Evolutionary conservation across 2,113 vertebrate species (phyloP).

Genomic region (Falcunculus frontatus): DNA sequence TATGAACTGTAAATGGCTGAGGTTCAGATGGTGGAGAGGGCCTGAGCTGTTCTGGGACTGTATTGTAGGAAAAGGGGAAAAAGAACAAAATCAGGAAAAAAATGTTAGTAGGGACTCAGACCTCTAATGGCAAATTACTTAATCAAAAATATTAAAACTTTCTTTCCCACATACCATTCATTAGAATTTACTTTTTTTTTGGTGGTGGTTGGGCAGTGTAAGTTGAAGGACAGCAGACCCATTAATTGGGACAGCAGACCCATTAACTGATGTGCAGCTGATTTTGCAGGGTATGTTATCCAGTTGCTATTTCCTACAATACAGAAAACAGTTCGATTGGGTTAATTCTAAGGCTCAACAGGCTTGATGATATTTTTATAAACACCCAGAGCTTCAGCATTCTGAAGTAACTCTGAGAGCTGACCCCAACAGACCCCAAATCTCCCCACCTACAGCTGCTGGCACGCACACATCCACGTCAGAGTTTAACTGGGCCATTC

Average conservation of each 20-base stretch:
- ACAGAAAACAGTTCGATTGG: not conserved
- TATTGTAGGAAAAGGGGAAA: rapidly evolving
- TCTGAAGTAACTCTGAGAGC: not conserved
- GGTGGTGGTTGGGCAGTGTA: not conserved
- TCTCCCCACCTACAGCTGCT: not conserved
- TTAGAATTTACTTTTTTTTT: not conserved
- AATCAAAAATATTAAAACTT: not conserved
- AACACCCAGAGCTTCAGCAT: not conserved
- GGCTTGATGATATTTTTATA: not conserved
- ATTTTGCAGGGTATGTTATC: not conserved
- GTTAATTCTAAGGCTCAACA: not conserved
- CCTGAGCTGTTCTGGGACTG: not conserved
- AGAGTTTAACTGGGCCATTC: not conserved
- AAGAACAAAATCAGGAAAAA: not conserved
- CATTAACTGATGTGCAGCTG: not conserved
- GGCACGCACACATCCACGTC: rapidly evolving
- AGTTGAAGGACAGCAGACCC: not conserved
- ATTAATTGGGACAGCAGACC: not conserved
- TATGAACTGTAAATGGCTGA: not conserved
- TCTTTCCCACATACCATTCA: not conserved
- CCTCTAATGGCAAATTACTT: not conserved
- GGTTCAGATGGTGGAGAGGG: not conserved
- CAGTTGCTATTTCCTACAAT: not conserved
- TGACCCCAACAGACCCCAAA: not conserved
- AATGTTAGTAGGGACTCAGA: not conserved